These are phyloP conservation scores for Drosophila pegasa DNA, from an alignment of 2,888 invertebrate genomes.

Conservation along the genomic window DNA sequence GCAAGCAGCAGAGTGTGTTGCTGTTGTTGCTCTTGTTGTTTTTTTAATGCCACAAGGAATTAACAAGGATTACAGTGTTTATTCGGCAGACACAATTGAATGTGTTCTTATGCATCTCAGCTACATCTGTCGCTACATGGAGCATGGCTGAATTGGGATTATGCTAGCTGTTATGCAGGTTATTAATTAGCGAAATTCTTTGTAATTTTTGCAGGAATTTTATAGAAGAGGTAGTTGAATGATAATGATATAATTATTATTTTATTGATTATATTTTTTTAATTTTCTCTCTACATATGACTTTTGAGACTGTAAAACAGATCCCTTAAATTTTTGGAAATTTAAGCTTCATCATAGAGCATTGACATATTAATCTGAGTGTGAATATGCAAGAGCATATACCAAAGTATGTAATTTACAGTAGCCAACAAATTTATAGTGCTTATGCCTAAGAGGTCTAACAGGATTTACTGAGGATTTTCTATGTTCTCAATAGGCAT, in stretches of 20 bases:
- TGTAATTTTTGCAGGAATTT: neutral
- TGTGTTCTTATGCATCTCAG: neutral
- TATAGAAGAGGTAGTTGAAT: neutral
- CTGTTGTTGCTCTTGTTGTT: too few relatives aligned
- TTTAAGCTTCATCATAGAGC: too few relatives aligned
- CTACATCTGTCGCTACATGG: neutral
- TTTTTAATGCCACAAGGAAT: neutral
- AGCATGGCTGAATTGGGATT: neutral
- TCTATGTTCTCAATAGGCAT: too few relatives aligned
- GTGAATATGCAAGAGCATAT: too few relatives aligned
- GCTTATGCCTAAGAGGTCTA: too few relatives aligned
- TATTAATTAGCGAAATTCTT: neutral
- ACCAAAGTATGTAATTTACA: too few relatives aligned
- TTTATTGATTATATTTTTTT: neutral
- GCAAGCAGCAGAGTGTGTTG: neutral
- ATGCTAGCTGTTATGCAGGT: neutral
- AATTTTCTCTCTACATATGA: too few relatives aligned
- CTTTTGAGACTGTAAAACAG: too few relatives aligned
- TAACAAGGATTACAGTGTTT: neutral
- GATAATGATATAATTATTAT: neutral
- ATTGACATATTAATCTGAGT: too few relatives aligned
- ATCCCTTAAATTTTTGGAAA: too few relatives aligned
- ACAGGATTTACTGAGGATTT: too few relatives aligned
- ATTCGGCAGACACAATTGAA: neutral
- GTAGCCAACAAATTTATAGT: too few relatives aligned